Percentiles rank a stretch among this genome's conserved stretches.
phyloP scores from a whole-genome alignment of 2,888 invertebrate species.

The Lasioglossum malachurum region DNA sequence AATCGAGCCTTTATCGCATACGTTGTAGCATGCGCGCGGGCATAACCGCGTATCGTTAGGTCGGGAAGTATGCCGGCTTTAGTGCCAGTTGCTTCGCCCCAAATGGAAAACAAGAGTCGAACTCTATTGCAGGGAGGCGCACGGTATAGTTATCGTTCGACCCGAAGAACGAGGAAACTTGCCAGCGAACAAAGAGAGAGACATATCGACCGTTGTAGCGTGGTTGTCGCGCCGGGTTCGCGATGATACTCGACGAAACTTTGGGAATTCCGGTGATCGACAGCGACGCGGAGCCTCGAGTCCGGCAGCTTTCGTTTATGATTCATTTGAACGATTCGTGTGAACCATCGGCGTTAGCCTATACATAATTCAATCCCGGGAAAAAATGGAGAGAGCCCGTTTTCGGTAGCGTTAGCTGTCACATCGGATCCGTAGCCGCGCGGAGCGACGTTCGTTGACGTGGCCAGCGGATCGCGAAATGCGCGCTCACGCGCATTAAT shows the following conservation, averaged over 20 bases:
- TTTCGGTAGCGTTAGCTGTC: conserved; percentile 47
- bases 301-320: neutral
- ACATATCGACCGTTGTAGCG: neutral
- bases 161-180: neutral
- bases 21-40: conserved; percentile 1
- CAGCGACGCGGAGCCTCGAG: neutral
- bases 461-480: conserved; percentile 80
- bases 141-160: conserved; percentile 8
- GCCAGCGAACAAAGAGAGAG: neutral
- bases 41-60: conserved; percentile 27
- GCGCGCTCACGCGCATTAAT: conserved; percentile 74
- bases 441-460: conserved; percentile 67
- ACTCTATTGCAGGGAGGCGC: conserved; percentile 30
- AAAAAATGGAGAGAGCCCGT: conserved; percentile 13
- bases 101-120: conserved; percentile 56
- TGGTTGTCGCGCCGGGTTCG: neutral
- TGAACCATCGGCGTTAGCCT: conserved; percentile 40
- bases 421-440: conserved; percentile 34
- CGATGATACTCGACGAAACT: neutral
- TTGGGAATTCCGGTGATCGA: conserved; percentile 6
- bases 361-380: conserved; percentile 37
- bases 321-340: neutral
- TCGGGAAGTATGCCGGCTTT: conserved; percentile 48
- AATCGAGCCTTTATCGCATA: conserved; percentile 47
- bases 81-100: conserved; percentile 48